Conservation (phyloP, 2,797 vertebrate species). For the Caiman crocodilus region DNA sequence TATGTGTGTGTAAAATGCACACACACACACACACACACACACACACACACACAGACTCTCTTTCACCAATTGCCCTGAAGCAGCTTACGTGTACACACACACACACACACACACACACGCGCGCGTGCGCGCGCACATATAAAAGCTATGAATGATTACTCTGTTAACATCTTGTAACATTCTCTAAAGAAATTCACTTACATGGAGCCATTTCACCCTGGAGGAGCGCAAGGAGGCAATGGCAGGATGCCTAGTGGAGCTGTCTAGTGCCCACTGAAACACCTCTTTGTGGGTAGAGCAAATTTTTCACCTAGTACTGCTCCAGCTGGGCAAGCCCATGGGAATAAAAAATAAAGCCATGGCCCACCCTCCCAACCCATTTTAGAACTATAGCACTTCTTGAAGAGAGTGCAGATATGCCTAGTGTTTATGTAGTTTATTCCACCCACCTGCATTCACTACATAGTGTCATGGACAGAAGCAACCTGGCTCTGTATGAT, state of each 20-base stretch:
- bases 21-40: too few relatives aligned
- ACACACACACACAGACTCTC: too few relatives aligned
- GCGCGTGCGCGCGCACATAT: too few relatives aligned
- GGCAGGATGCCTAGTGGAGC: background rate
- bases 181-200: background rate
- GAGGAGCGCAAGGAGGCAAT: background rate
- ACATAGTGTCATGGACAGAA: background rate
- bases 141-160: too few relatives aligned
- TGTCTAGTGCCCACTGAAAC: background rate
- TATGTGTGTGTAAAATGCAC: too few relatives aligned
- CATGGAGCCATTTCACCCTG: background rate
- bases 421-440: background rate
- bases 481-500: fast-evolving
- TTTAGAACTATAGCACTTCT: background rate
- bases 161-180: background rate
- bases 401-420: fast-evolving
- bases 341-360: background rate
- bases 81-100: too few relatives aligned
- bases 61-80: too few relatives aligned
- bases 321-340: background rate
- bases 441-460: background rate
- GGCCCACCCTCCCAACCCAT: background rate
- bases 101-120: too few relatives aligned
- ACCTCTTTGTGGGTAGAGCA: background rate
- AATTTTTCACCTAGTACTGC: background rate